These are phyloP conservation scores for Agelaius phoeniceus DNA, from an alignment of 2,113 vertebrate genomes.

Conservation along the genomic window DNA sequence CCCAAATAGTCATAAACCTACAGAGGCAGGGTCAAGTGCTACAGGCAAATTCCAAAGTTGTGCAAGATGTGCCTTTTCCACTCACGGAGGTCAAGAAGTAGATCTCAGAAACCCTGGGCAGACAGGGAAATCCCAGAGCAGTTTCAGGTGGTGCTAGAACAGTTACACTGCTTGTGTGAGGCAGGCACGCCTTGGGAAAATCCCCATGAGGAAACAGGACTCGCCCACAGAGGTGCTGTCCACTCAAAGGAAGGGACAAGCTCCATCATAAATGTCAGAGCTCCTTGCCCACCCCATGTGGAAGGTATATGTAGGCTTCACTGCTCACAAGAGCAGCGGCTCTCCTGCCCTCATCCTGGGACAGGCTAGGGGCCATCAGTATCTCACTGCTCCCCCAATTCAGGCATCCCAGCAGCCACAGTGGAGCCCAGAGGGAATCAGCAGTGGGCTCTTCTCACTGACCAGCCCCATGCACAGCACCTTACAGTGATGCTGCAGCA, in stretches of 20 bases:
- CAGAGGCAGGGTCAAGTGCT: background rate
- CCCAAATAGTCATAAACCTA: background rate
- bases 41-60: background rate
- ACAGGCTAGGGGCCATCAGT: background rate
- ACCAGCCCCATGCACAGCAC: background rate
- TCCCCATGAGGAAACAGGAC: background rate
- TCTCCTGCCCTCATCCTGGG: background rate
- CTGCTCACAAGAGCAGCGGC: background rate
- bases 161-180: accelerated
- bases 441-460: background rate
- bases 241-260: background rate
- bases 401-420: background rate
- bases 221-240: background rate
- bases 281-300: accelerated
- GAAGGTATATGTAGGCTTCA: background rate
- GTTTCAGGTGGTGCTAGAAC: background rate
- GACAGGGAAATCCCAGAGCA: background rate
- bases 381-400: background rate
- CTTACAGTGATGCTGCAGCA: background rate
- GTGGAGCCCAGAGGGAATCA: background rate
- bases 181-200: background rate
- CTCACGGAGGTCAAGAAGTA: accelerated
- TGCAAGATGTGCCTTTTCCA: background rate
- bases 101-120: background rate
- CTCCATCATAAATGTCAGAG: background rate